Percentiles rank a stretch among this genome's conserved stretches.
Evolutionary conservation across 2,113 vertebrate species (phyloP).

Genomic region (Corythaixoides concolor): DNA sequence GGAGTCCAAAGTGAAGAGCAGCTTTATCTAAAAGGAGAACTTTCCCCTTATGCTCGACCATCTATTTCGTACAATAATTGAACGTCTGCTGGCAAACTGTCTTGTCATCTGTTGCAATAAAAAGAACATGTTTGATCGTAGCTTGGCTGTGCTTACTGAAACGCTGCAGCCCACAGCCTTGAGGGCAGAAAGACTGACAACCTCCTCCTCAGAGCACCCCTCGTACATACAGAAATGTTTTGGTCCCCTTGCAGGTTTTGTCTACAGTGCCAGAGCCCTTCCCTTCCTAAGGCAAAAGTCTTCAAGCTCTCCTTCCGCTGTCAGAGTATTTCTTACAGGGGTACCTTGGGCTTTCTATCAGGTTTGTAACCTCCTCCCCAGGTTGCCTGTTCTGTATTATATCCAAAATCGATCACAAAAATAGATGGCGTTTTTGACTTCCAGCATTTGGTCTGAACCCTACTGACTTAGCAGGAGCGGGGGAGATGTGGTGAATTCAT

Average conservation of each 20-base stretch:
- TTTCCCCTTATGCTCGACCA: not conserved
- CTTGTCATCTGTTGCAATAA: conserved; percentile 17
- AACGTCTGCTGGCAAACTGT: not conserved
- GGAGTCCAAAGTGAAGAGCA: not conserved
- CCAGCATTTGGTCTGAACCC: not conserved
- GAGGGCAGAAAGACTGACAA: not conserved
- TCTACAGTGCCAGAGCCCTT: not conserved
- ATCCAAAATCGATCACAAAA: not conserved
- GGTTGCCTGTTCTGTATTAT: not conserved
- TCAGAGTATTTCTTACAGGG: not conserved
- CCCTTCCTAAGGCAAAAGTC: not conserved
- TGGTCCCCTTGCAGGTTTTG: not conserved
- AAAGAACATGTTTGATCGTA: not conserved
- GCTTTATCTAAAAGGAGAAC: conserved; percentile 8
- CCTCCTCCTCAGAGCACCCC: not conserved
- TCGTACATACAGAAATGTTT: not conserved
- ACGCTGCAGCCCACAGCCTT: not conserved
- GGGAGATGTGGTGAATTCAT: not conserved
- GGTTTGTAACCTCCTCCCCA: not conserved
- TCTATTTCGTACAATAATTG: conserved; percentile 17
- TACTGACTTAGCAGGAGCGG: not conserved
- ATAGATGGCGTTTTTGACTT: not conserved
- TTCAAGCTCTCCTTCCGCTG: not conserved
- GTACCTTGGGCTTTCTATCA: not conserved
- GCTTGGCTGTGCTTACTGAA: not conserved